phyloP scores from a whole-genome alignment of 2,888 invertebrate genomes.

The Pecten maximus region DNA sequence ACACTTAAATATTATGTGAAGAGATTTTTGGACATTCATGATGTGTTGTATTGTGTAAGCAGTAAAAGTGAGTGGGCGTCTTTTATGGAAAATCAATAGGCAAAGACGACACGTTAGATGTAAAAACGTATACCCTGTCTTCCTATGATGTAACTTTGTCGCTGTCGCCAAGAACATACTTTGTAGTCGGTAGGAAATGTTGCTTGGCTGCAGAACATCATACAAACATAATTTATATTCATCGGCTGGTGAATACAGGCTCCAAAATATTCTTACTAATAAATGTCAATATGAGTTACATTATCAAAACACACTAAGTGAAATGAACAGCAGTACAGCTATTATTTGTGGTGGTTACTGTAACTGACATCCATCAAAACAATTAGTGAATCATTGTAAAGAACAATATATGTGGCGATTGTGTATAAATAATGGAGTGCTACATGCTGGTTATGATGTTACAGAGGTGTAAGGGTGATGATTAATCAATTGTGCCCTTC shows the following conservation, averaged over 20 bases:
- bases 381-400: constrained; percentile 33
- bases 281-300: constrained; percentile 6
- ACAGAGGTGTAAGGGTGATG: neutral
- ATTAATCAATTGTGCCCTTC: constrained; percentile 33
- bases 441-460: neutral
- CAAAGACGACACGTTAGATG: constrained; percentile 29
- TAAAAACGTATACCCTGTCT: constrained; percentile 27
- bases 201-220: neutral
- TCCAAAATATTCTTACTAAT: neutral
- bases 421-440: constrained; percentile 17
- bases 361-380: constrained; percentile 33
- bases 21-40: neutral
- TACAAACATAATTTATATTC: neutral
- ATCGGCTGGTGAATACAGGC: neutral
- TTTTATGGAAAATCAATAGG: constrained; percentile 29
- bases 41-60: constrained; percentile 2
- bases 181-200: neutral
- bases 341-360: neutral
- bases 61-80: constrained; percentile 24
- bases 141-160: constrained; percentile 7
- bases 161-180: constrained; percentile 22
- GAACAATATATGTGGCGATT: neutral
- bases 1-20: neutral
- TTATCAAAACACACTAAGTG: constrained; percentile 9
- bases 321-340: neutral